Base-by-base conservation (phyloP, 1,140 invertebrate genomes). In the Drosophila guanche region DNA sequence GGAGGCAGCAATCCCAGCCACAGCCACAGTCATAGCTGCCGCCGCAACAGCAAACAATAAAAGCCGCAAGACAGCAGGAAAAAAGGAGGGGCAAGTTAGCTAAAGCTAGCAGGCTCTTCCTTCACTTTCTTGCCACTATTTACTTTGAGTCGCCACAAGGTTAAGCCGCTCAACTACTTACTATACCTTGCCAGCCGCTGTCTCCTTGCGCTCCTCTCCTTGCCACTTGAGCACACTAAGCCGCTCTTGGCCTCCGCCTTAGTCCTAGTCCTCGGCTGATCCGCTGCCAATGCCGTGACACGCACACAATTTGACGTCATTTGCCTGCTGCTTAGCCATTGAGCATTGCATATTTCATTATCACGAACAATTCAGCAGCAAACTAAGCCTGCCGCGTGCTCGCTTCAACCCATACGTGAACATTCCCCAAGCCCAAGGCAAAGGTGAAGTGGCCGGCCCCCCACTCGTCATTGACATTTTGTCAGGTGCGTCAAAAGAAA, bases 121-220 rank as follows among this genome's bases (percentile, higher is more conserved):
- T 20, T 40, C 52, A 58, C 48, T 45, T 40, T 59, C 25, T 40
- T 29, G 59, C 46, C 41, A 67, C 76, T 85, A 85, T 84, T 84
- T 85, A 76, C 62, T 85, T 71, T 65, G 68, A 76, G 66, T 79
- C 66, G 55, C 57, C 62, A 59, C 65, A 85, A 85, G 80, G 80
- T 85, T 85, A 85, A 86, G 80, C 67, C 81, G 58, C 76, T 69
- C 76, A 69, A 73, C 60, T 60, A 77, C 77, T 86, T 85, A 80
- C 16, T 20, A 20, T 20, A 20, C 76, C 77, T 80, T 80, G 65
- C 48, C 53, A 42, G 48, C 37, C 37, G 12, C 33, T 1, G 33
- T 37, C 51, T 56, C 45, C 59, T 33, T 14, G 45, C 25, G n/a
- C 67, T 20, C 16, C 16, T 20, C 67, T 20, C 16, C 16, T 20